A percentile compares a stretch with the other conserved stretches of the same genome.
phyloP scores from a whole-genome alignment of 2,888 invertebrate genomes.

The Ischnus inquisitorius region DNA sequence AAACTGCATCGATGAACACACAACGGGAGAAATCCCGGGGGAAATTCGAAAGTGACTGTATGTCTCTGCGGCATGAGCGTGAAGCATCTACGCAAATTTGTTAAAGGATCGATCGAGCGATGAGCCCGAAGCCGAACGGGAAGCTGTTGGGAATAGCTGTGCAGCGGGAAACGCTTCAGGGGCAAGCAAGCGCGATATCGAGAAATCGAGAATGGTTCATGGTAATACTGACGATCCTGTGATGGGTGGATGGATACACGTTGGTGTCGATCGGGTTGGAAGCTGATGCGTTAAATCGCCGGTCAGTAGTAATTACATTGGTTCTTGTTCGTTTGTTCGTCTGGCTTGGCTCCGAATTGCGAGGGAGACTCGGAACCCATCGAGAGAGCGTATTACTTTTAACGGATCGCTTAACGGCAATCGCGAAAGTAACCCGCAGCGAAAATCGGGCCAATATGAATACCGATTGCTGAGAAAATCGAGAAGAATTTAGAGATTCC shows the following conservation, averaged over 20 bases:
- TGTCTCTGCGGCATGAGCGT: conserved; percentile 50
- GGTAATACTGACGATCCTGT: conserved; percentile 31
- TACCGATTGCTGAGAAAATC: not conserved
- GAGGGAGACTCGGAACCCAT: conserved; percentile 20
- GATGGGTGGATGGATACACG: conserved; percentile 7
- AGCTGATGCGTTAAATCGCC: conserved; percentile 69
- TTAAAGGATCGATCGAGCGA: conserved; percentile 67
- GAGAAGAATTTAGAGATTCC: not conserved
- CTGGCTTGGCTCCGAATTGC: conserved; percentile 7
- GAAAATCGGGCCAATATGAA: not conserved
- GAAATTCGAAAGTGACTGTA: conserved; percentile 65
- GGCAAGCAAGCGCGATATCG: conserved; percentile 40
- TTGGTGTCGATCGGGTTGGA: conserved; percentile 47
- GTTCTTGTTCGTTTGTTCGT: conserved; percentile 66
- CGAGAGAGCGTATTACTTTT: conserved; percentile 66
- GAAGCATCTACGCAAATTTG: conserved; percentile 69
- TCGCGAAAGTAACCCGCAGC: not conserved
- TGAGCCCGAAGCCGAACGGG: conserved; percentile 18
- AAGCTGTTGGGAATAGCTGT: conserved; percentile 34
- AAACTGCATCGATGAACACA: conserved; percentile 53
- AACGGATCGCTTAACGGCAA: conserved; percentile 31
- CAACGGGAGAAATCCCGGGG: conserved; percentile 48
- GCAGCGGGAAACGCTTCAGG: not conserved
- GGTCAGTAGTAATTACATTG: conserved; percentile 71
- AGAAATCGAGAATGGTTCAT: conserved; percentile 25